Evolutionary conservation across 2,888 invertebrate species (phyloP).

Genomic region (Crocallis elinguaria): DNA sequence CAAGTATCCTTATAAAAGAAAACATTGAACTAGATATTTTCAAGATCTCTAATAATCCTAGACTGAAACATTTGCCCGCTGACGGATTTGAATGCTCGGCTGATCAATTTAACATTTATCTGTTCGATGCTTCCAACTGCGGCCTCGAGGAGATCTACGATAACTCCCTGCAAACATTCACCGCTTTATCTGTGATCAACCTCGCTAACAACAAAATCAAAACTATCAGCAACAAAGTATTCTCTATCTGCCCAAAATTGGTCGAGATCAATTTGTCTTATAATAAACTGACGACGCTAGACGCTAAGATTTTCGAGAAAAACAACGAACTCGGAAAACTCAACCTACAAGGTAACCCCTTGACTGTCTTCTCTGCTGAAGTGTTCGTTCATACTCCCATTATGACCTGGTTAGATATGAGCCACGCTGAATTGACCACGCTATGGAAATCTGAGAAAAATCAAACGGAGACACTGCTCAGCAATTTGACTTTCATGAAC

Average conservation of each 20-base stretch:
- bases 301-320: conserved; percentile 86
- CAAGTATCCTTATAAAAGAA: conserved; percentile 87
- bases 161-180: conserved; percentile 89
- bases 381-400: conserved; percentile 87
- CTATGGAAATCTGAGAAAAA: conserved; percentile 86
- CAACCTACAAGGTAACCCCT: conserved; percentile 89
- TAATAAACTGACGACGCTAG: conserved; percentile 87
- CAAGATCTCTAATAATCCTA: conserved; percentile 88
- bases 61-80: conserved; percentile 87
- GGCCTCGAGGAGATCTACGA: conserved; percentile 86
- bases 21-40: conserved; percentile 89
- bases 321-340: conserved; percentile 87
- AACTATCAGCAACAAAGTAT: conserved; percentile 82
- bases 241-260: conserved; percentile 83
- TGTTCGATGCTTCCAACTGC: conserved; percentile 90
- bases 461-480: conserved; percentile 73
- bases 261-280: conserved; percentile 89
- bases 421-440: conserved; percentile 87
- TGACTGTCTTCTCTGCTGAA: conserved; percentile 87
- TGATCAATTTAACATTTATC: conserved; percentile 86
- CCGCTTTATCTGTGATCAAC: conserved; percentile 87
- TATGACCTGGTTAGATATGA: conserved; percentile 88
- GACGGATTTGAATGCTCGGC: conserved; percentile 87
- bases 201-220: conserved; percentile 88
- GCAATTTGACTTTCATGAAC: conserved; percentile 84